phyloP scores from a whole-genome alignment of 2,888 invertebrate genomes.

The Hanleya hanleyi region DNA sequence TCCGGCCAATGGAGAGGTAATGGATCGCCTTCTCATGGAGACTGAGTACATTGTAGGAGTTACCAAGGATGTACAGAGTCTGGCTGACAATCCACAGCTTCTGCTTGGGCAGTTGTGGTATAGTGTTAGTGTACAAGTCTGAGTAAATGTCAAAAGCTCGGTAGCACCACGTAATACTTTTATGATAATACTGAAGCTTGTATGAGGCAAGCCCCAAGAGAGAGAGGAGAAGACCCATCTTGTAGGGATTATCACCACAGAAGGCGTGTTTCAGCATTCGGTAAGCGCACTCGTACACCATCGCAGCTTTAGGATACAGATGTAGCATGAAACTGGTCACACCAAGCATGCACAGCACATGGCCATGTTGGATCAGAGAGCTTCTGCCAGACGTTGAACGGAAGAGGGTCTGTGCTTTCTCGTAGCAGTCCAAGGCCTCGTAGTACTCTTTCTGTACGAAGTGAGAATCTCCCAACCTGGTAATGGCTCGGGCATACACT shows the following conservation, averaged over 20 bases:
- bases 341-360: slow-evolving; percentile 70
- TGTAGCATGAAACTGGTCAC: slow-evolving; percentile 69
- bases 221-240: slow-evolving; percentile 66
- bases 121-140: slow-evolving; percentile 61
- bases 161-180: slow-evolving; percentile 69
- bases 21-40: slow-evolving; percentile 68
- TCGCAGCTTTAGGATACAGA: slow-evolving; percentile 68
- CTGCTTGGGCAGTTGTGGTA: slow-evolving; percentile 60
- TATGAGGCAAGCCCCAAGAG: slow-evolving; percentile 68
- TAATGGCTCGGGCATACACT: slow-evolving; percentile 61
- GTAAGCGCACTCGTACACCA: slow-evolving; percentile 68
- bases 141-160: slow-evolving; percentile 69
- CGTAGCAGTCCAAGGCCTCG: slow-evolving; percentile 65
- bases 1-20: slow-evolving; percentile 63
- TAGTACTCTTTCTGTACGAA: slow-evolving; percentile 69
- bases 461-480: slow-evolving; percentile 69
- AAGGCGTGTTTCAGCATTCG: slow-evolving; percentile 67
- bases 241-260: slow-evolving; percentile 53
- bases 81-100: slow-evolving; percentile 70
- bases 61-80: slow-evolving; percentile 69
- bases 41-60: slow-evolving; percentile 66
- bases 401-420: slow-evolving; percentile 66
- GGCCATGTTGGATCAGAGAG: slow-evolving; percentile 66
- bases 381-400: slow-evolving; percentile 53
- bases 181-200: slow-evolving; percentile 69